phyloP scores from a whole-genome alignment of 2,888 invertebrate species.

The Platyscelio sp. region DNA sequence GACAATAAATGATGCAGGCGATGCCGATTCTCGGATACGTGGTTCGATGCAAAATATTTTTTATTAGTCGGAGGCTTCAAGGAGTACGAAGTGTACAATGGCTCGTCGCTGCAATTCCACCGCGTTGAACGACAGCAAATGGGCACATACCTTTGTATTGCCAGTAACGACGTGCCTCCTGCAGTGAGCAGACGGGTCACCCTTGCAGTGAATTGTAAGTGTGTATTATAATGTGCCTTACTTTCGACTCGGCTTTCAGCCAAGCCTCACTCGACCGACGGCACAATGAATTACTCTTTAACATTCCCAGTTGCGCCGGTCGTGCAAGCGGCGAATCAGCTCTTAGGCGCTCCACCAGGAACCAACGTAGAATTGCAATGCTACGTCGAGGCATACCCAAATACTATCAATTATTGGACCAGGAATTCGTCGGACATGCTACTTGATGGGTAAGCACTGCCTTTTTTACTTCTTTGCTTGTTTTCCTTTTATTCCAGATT shows the following conservation, averaged over 20 bases:
- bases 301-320: constrained; percentile 92
- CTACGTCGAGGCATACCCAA: constrained; percentile 94
- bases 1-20: constrained; percentile 56
- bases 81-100: constrained; percentile 89
- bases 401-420: constrained; percentile 92
- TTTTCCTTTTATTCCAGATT: no score
- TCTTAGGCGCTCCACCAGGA: constrained; percentile 94
- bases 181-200: constrained; percentile 95
- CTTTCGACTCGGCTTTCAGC: constrained; percentile 63
- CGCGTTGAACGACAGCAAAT: constrained; percentile 95
- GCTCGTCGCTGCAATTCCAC: constrained; percentile 91
- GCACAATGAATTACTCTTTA: constrained; percentile 73
- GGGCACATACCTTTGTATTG: constrained; percentile 96
- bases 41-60: constrained; percentile 62
- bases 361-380: constrained; percentile 95
- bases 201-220: constrained; percentile 95
- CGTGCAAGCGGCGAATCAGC: constrained; percentile 95
- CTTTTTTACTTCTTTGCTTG: no score
- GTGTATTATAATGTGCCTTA: constrained; percentile 66
- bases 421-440: constrained; percentile 86
- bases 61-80: constrained; percentile 62
- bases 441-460: constrained; percentile 80
- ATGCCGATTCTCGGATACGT: constrained; percentile 47
- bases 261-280: constrained; percentile 50
- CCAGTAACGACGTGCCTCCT: constrained; percentile 96